phyloP scores from a whole-genome alignment of 2,888 invertebrate species.

The Macrophya alboannulata region DNA sequence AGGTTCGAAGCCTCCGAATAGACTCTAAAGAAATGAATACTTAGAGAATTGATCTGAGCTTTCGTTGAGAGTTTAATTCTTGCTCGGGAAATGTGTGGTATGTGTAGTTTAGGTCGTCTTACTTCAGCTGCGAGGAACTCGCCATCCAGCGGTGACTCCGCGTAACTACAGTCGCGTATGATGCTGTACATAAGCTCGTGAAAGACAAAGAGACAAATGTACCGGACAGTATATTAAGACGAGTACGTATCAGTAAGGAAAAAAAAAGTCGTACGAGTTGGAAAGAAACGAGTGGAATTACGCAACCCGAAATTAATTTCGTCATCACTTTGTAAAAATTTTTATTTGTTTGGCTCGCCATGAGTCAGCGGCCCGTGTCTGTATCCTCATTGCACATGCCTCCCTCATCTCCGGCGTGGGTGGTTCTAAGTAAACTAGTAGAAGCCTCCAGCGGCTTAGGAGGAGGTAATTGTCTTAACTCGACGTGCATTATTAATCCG shows the following conservation, averaged over 20 bases:
- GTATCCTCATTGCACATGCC: conserved; percentile 68
- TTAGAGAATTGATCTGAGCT: too few species aligned
- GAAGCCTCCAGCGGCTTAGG: conserved; percentile 39
- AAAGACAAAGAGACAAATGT: not conserved
- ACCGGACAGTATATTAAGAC: not conserved
- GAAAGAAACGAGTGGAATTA: conserved; percentile 33
- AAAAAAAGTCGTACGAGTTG: not conserved
- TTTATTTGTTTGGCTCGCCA: conserved; percentile 66
- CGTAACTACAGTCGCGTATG: not conserved
- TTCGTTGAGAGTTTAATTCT: not conserved
- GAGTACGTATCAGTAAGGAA: not conserved
- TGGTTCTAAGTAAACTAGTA: conserved; percentile 45
- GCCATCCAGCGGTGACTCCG: not conserved
- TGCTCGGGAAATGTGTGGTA: too few species aligned
- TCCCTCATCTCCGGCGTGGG: conserved; percentile 32
- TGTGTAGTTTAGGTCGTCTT: not conserved
- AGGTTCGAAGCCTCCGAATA: not conserved
- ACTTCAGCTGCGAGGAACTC: not conserved
- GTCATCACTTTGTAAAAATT: conserved; percentile 64
- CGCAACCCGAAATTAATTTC: conserved; percentile 57
- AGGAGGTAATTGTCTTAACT: conserved; percentile 76
- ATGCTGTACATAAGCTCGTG: not conserved
- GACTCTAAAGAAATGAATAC: not conserved
- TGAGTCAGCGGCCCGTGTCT: conserved; percentile 70
- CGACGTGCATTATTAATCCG: conserved; percentile 73